Evolutionary conservation across 2,797 vertebrate species (phyloP).

Genomic region (Phrynocephalus vlangalii): DNA sequence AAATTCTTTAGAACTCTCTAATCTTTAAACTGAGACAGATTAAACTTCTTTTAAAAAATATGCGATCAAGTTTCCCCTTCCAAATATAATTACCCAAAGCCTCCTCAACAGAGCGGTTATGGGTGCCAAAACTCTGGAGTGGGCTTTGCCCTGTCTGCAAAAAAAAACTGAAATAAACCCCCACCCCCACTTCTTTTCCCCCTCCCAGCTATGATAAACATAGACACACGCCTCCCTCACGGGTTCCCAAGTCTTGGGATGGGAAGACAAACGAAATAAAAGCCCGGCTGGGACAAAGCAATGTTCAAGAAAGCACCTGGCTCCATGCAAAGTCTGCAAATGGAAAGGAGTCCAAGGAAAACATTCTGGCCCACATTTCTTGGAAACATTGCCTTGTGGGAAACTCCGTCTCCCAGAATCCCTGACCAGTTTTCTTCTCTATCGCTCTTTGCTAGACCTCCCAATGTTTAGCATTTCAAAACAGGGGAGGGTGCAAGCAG

Average conservation of each 20-base stretch:
- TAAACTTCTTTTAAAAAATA: background rate
- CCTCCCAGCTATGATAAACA: background rate
- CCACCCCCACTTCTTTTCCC: background rate
- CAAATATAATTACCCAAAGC: constrained; percentile 5
- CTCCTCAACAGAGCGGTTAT: background rate
- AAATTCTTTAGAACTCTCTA: background rate
- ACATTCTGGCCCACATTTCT: background rate
- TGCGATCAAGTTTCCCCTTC: constrained; percentile 6
- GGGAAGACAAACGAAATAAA: background rate
- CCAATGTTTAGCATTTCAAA: too few species aligned
- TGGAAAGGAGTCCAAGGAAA: background rate
- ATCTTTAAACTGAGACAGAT: constrained; percentile 16
- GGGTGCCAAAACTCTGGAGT: constrained; percentile 15
- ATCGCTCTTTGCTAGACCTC: too few species aligned
- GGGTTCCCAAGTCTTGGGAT: background rate
- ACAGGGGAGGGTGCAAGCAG: too few species aligned
- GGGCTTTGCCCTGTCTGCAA: constrained; percentile 16
- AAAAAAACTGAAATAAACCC: background rate
- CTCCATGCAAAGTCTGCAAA: background rate
- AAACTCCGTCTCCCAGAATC: too few species aligned
- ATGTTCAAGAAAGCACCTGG: constrained; percentile 11
- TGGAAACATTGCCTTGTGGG: too few species aligned
- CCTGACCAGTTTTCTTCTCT: too few species aligned
- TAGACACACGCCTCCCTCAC: background rate
- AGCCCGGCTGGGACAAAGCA: background rate